Evolutionary conservation across 2,797 vertebrate species (phyloP), one percentile per base, ranked within the genome.

Genomic region (Sparidentex hasta): DNA sequence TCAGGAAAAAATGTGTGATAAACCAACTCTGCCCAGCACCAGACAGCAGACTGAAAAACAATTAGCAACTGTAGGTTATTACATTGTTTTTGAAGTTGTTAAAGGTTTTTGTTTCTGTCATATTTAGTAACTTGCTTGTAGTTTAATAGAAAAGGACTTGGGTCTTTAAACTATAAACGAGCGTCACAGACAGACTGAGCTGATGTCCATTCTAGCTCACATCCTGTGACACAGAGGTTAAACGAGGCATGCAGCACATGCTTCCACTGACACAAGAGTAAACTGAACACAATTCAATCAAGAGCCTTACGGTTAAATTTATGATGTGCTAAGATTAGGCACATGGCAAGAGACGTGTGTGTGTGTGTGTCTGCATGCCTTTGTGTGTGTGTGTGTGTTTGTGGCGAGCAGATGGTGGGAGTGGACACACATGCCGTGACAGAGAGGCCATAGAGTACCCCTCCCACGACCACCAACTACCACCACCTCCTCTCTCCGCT

Each of bases 391-490:
- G 7, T 33, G 33, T 23, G 84, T 69, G 84, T 87, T 83, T 85
- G 82, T 82, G 78, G 76, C 5, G 52, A 91, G 85, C 92, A 93
- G 93, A 92, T 92, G 90, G 93, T 92, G 87, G 91, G 88, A 92
- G 92, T 88, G 85, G 85, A 87, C 88, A 81, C 87, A 87, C 91
- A 94, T 88, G 90, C 83, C 83, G 83, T 87, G 80, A 93, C 92
- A 91, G 82, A 93, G 89, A 83, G 72, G 66, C 89, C 82, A 91
- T 84, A 88, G 88, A 89, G 70, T 59, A 67, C 50, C 54, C 51
- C 3, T 21, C 55, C 25, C 25, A 11, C 56, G 14, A 18, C n/a
- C 43, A 14, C 54, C 58, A n/a, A 46, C 51, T 38, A 44, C 33
- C 33, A 20, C 23, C 56, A 13, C 44, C 43, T 20, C 59, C 76